Percentiles rank a stretch among this genome's conserved stretches.
Conservation (phyloP, 2,888 invertebrate genomes). For the Scaptomyza reducta region DNA sequence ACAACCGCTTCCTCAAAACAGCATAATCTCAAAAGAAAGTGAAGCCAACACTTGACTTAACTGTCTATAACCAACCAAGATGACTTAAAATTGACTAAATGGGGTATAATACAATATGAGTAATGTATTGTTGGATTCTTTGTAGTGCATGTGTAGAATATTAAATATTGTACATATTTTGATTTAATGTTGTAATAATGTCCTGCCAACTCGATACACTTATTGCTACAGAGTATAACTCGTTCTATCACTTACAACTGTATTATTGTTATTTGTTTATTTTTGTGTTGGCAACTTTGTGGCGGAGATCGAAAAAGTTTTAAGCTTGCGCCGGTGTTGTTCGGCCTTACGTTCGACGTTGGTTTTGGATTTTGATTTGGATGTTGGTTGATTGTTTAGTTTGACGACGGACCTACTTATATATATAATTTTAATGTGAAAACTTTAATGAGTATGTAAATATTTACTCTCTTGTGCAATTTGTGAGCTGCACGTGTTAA, state of each 20-base stretch:
- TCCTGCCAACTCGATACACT: too few relatives aligned
- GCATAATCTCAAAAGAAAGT: not conserved
- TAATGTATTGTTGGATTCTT: too few relatives aligned
- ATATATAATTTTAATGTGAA: conserved; percentile 64
- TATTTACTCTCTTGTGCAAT: conserved; percentile 68
- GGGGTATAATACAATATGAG: not conserved
- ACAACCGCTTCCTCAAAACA: not conserved
- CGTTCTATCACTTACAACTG: not conserved
- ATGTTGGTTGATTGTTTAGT: conserved; percentile 42
- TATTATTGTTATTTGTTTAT: conserved; percentile 4
- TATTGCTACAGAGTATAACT: conserved; percentile 3
- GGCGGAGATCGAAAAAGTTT: conserved; percentile 68
- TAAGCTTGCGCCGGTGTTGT: conserved; percentile 39
- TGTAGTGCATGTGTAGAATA: too few relatives aligned
- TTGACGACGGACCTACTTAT: conserved; percentile 18
- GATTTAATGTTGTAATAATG: too few relatives aligned
- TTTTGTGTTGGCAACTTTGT: conserved; percentile 36
- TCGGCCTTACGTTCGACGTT: conserved; percentile 22
- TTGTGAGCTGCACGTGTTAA: conserved; percentile 17
- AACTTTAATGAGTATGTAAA: conserved; percentile 75
- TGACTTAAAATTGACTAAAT: not conserved
- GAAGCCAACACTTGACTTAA: conserved; percentile 1
- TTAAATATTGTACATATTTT: too few relatives aligned
- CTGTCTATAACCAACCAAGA: not conserved
- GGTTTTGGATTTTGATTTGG: conserved; percentile 38